These are phyloP conservation scores for Lamprologus sp. DNA, from an alignment of 2,113 vertebrate genomes.

Conservation along the genomic window DNA sequence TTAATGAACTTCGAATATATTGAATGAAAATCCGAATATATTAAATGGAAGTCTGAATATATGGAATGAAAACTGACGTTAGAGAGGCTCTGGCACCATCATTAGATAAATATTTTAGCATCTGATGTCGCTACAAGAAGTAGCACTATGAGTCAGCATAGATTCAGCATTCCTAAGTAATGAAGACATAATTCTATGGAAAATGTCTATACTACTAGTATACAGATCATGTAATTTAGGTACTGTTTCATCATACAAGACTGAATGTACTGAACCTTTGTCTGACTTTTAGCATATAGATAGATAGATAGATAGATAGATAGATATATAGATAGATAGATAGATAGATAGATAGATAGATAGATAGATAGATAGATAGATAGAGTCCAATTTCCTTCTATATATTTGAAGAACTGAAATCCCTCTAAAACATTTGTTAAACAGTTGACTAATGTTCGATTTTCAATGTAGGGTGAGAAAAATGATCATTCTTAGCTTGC, in stretches of 20 bases:
- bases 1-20: background rate
- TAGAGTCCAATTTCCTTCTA: background rate
- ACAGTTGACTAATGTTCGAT: background rate
- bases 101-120: background rate
- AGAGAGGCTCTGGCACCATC: background rate
- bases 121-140: background rate
- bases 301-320: background rate
- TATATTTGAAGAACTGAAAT: background rate
- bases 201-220: background rate
- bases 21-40: background rate
- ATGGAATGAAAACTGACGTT: background rate
- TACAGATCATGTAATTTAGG: background rate
- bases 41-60: background rate
- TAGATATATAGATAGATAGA: no score
- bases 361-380: background rate
- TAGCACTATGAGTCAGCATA: background rate
- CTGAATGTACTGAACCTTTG: background rate
- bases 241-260: background rate
- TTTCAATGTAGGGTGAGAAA: background rate
- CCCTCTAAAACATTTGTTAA: background rate
- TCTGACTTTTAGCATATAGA: background rate
- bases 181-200: background rate
- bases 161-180: background rate
- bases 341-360: background rate
- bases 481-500: background rate